Conservation (phyloP, 2,888 invertebrate genomes). For the Acleris emargana region DNA sequence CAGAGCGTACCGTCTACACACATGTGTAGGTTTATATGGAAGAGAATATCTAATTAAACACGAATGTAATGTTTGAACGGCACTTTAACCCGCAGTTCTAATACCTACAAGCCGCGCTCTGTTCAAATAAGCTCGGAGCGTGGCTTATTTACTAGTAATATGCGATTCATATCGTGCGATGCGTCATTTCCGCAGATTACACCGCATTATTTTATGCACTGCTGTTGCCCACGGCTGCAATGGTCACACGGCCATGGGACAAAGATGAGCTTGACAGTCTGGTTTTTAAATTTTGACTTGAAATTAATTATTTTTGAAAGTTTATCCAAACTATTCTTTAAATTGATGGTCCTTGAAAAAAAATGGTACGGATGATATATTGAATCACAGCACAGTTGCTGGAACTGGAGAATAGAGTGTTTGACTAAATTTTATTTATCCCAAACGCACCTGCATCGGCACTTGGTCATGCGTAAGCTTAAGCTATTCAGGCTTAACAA, state of each 20-base stretch:
- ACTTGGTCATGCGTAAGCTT: slow-evolving; percentile 3
- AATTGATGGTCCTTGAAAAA: no score
- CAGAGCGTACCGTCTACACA: slow-evolving; percentile 15
- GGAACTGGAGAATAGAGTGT: background rate
- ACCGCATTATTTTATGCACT: slow-evolving; percentile 14
- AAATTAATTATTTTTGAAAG: no score
- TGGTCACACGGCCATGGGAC: background rate
- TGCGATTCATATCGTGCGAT: slow-evolving; percentile 22
- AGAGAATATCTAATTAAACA: slow-evolving; percentile 36
- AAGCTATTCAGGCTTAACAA: slow-evolving; percentile 20
- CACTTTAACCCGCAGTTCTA: slow-evolving; percentile 37
- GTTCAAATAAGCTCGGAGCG: slow-evolving; percentile 49
- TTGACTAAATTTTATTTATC: slow-evolving; percentile 3
- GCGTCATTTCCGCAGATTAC: slow-evolving; percentile 23
- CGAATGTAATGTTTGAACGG: slow-evolving; percentile 34
- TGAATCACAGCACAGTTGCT: background rate
- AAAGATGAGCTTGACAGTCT: no score
- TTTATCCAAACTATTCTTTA: no score
- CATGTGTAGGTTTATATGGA: slow-evolving; percentile 18
- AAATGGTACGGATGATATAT: no score
- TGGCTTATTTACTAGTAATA: slow-evolving; percentile 40
- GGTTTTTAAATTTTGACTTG: no score
- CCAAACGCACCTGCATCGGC: slow-evolving; percentile 11
- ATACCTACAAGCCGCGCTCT: slow-evolving; percentile 37
- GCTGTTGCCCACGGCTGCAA: background rate